A percentile compares a stretch with the other conserved stretches of the same genome.
Evolutionary conservation across 2,113 vertebrate species (phyloP).

Genomic region (Lontra canadensis): DNA sequence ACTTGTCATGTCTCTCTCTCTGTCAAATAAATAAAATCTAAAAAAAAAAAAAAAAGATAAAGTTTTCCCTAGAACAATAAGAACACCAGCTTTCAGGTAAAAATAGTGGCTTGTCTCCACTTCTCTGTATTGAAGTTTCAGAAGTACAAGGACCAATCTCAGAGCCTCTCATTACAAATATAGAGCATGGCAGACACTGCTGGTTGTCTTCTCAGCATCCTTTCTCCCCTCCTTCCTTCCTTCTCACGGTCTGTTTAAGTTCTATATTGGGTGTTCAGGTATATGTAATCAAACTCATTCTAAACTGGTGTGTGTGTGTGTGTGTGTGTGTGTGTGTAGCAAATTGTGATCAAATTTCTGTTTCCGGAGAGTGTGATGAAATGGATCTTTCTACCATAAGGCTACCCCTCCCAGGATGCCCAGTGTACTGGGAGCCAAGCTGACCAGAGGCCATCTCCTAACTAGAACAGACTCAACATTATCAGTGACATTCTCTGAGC

Average conservation of each 20-base stretch:
- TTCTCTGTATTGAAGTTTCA: background rate
- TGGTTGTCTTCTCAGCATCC: background rate
- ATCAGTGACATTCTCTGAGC: too few relatives aligned
- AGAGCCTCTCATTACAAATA: background rate
- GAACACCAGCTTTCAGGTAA: background rate
- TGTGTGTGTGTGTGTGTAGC: background rate
- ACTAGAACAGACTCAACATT: background rate
- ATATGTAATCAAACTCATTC: background rate
- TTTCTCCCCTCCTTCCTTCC: background rate
- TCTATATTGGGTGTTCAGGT: background rate
- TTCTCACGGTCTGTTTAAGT: background rate
- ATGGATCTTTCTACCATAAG: background rate
- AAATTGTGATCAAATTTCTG: background rate
- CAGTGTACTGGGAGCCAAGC: fast-evolving
- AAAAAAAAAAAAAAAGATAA: too few relatives aligned
- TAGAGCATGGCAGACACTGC: background rate
- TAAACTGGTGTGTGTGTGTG: background rate
- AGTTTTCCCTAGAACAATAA: background rate
- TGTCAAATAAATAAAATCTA: too few relatives aligned
- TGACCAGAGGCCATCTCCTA: background rate
- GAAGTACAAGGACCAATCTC: background rate
- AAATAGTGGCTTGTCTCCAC: background rate
- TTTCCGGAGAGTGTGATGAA: background rate
- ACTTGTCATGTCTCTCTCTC: too few relatives aligned
- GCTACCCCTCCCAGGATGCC: background rate